Evolutionary conservation across 1,140 invertebrate genomes (phyloP).

Genomic region (Ceratina calcarata): DNA sequence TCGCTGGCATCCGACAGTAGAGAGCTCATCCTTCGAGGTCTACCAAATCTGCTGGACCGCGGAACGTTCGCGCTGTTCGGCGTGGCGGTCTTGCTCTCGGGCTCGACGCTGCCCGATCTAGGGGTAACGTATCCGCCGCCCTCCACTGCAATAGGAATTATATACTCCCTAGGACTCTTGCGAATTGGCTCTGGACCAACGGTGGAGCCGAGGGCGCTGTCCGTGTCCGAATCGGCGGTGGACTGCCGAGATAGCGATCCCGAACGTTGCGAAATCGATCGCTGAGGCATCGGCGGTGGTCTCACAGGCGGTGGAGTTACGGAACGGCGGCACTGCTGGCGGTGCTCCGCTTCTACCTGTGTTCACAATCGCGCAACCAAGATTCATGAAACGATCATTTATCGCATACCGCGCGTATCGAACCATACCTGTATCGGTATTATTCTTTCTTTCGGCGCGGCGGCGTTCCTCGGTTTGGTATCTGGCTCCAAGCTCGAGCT

Average conservation of each 20-base stretch:
- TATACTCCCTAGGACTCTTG: conserved; percentile 93
- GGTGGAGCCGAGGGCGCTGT: conserved; percentile 79
- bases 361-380: background rate
- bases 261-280: conserved; percentile 77
- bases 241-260: conserved; percentile 84
- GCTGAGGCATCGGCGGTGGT: conserved; percentile 78
- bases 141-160: conserved; percentile 94
- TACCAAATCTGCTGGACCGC: conserved; percentile 76
- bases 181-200: conserved; percentile 87
- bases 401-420: too few relatives aligned
- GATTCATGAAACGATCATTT: too few relatives aligned
- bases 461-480: conserved; percentile 58
- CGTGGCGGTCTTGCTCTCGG: conserved; percentile 83
- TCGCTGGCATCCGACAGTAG: conserved; percentile 84
- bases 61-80: conserved; percentile 70
- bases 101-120: conserved; percentile 87
- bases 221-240: conserved; percentile 85
- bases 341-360: conserved; percentile 63
- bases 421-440: conserved; percentile 80
- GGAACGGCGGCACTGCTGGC: conserved; percentile 50
- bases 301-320: conserved; percentile 72
- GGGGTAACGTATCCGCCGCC: conserved; percentile 92
- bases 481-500: conserved; percentile 79
- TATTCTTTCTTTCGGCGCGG: conserved; percentile 80
- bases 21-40: conserved; percentile 76